Conservation (phyloP, 2,888 invertebrate species). For the Spodoptera picta region DNA sequence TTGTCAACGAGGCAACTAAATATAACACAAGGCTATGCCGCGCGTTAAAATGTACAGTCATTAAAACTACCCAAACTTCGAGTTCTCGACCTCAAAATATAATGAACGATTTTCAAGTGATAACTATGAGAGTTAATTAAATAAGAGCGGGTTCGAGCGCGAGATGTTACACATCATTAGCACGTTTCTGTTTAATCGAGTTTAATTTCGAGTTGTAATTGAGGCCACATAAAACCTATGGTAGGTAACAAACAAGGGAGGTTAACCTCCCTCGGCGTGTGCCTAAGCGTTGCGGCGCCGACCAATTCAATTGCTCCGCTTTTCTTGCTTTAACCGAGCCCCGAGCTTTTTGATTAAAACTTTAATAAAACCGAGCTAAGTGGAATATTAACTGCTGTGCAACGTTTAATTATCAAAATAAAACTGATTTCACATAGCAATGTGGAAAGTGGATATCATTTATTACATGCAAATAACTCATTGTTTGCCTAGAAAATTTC, state of each 20-base stretch:
- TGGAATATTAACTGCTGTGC: conserved; percentile 57
- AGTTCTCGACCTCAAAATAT: conserved; percentile 42
- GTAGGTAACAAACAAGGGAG: conserved; percentile 51
- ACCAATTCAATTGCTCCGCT: conserved; percentile 63
- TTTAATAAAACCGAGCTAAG: conserved; percentile 62
- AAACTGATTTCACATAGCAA: conserved; percentile 36
- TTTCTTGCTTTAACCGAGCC: conserved; percentile 57
- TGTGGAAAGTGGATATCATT: conserved; percentile 29
- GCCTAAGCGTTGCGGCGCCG: conserved; percentile 49
- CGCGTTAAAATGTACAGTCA: conserved; percentile 58
- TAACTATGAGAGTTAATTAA: conserved; percentile 41
- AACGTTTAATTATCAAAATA: conserved; percentile 55
- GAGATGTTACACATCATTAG: conserved; percentile 36
- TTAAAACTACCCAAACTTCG: conserved; percentile 54
- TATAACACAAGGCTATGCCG: conserved; percentile 55
- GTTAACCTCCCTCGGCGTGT: conserved; percentile 45
- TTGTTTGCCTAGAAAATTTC: conserved; percentile 17
- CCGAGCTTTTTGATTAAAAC: conserved; percentile 64
- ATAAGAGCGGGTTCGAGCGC: conserved; percentile 28
- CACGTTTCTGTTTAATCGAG: conserved; percentile 40
- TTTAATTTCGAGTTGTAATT: conserved; percentile 53
- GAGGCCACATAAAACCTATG: conserved; percentile 42
- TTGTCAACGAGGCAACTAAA: conserved; percentile 61
- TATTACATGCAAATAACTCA: conserved; percentile 18
- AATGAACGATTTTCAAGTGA: conserved; percentile 32